These are phyloP conservation scores for Cichladusa arquata DNA, from an alignment of 2,113 vertebrate genomes.

Conservation along the genomic window DNA sequence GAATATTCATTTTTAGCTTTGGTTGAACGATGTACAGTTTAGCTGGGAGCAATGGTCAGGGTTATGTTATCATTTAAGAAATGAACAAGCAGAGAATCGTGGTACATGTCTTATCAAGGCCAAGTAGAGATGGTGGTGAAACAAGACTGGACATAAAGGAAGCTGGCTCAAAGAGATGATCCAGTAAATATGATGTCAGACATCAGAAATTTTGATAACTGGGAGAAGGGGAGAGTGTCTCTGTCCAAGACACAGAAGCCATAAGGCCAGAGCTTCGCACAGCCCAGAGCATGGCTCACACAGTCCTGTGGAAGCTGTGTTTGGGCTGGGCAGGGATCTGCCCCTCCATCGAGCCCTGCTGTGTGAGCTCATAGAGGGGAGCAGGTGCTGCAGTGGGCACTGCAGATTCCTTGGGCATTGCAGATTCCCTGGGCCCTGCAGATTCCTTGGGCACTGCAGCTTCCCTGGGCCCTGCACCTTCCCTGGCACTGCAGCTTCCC, in stretches of 20 bases:
- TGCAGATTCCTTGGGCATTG: neutral
- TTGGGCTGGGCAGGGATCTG: neutral
- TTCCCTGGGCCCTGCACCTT: too few species aligned
- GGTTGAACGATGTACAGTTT: neutral
- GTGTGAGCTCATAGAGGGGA: rapidly evolving
- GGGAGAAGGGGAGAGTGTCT: neutral
- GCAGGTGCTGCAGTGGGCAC: rapidly evolving
- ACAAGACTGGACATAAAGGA: neutral
- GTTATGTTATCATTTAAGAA: neutral
- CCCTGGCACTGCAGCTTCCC: too few species aligned
- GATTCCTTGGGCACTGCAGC: too few species aligned
- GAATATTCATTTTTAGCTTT: conserved; percentile 50
- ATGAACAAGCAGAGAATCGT: neutral
- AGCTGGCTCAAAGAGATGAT: neutral
- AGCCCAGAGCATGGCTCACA: rapidly evolving
- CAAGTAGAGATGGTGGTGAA: neutral
- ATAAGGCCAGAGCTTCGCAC: neutral
- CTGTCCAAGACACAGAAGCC: neutral
- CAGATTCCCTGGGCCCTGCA: too few species aligned
- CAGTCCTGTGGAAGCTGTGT: rapidly evolving
- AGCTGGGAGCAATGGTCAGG: neutral
- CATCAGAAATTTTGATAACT: neutral
- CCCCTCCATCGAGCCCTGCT: rapidly evolving
- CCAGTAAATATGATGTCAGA: neutral
- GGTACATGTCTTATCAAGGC: neutral